Evolutionary conservation across 2,113 vertebrate genomes (phyloP), one percentile per base, ranked within the genome.

Genomic region (Rhipidura dahli): DNA sequence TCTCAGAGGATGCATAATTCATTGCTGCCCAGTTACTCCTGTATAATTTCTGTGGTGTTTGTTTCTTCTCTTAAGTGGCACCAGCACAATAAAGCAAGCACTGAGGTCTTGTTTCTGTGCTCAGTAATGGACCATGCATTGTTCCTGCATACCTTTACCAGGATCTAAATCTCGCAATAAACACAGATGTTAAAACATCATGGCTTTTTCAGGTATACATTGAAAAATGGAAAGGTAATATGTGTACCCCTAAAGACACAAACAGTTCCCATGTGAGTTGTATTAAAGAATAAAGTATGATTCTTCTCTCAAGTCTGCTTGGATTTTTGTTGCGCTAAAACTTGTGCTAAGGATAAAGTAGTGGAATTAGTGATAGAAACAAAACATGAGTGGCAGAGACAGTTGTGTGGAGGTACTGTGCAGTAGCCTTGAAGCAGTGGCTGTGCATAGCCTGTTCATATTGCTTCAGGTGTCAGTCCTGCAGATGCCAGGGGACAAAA

Each of bases 101-200:
- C 82, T 80, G 76, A 80, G 59, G 71, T 85, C 49, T 64, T 68
- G 17, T 87, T 85, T 76, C 83, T 44, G 0, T 83, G 71, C 63
- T 91, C 4, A 10, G 59, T 88, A 45, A 42, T 33, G 59, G 73
- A 60, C 45, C 5, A 7, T 70, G 51, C 30, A 12, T 77, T 71
- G 49, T 92, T 94, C 26, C 6, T 79, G 13, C 40, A 24, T 90
- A 72, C 71, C 37, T 35, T 83, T 89, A 90, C 37, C 54, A 88
- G 87, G 68, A 83, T 86, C 56, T 81, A 49, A 87, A n/a, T 93
- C 47, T 89, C 92, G 93, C 93, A 96, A 96, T 94, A 96, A 96
- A 83, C 18, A 40, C 0, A 42, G 51, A 44, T 85, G 15, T 90
- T 85, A 64, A 88, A 86, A 70, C 39, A 64, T 31, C 35, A 6